These are phyloP conservation scores for Isoperla grammatica DNA, from an alignment of 2,888 invertebrate species.

Conservation along the genomic window DNA sequence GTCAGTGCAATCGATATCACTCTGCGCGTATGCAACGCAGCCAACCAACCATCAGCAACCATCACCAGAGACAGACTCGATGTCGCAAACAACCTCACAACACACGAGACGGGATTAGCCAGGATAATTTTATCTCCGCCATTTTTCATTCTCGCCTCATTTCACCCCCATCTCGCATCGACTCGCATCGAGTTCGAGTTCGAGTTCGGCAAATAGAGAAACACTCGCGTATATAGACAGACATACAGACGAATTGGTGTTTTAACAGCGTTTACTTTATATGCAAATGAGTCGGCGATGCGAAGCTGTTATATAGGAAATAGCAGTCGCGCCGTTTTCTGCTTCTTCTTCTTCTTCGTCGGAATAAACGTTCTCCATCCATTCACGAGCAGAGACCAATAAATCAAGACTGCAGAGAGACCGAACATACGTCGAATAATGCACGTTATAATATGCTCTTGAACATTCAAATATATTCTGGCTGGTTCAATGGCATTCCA, in stretches of 20 bases:
- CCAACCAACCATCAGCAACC: too few relatives aligned
- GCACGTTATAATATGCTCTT: slow-evolving; percentile 8
- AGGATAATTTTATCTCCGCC: too few relatives aligned
- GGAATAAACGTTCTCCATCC: slow-evolving; percentile 7
- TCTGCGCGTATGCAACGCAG: too few relatives aligned
- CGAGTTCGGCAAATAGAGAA: too few relatives aligned
- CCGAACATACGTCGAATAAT: slow-evolving; percentile 8
- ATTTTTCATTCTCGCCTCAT: too few relatives aligned
- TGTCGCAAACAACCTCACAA: too few relatives aligned
- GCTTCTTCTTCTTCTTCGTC: too few relatives aligned
- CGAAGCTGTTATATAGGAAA: background rate
- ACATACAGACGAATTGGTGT: slow-evolving; percentile 1
- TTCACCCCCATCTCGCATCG: too few relatives aligned
- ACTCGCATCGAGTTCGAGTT: too few relatives aligned
- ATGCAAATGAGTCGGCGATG: slow-evolving; percentile 5
- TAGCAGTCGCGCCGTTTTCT: background rate
- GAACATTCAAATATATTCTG: background rate
- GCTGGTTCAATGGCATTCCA: background rate
- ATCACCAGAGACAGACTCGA: too few relatives aligned
- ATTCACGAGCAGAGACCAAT: background rate
- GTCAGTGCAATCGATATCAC: too few relatives aligned
- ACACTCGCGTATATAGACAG: background rate
- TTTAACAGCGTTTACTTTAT: slow-evolving; percentile 12
- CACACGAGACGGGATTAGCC: too few relatives aligned
- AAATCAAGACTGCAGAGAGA: slow-evolving; percentile 5